Base-by-base conservation (phyloP, 2,113 vertebrate species). In the Salvelinus alpinus region DNA sequence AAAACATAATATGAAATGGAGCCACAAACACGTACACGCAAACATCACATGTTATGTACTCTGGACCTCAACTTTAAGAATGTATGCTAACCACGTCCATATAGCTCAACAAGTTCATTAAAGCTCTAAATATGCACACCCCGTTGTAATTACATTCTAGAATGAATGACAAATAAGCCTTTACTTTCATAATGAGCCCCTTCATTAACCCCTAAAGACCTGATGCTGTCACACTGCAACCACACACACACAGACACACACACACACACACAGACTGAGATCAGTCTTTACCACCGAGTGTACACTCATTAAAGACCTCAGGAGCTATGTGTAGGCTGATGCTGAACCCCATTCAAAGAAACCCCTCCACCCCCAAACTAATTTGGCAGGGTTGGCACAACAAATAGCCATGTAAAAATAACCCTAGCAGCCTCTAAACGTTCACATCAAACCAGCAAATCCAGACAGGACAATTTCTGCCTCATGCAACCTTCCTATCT, bases 121-220 rank as follows among this genome's bases (percentile, higher is more conserved):
- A 72, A 80, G 80, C 81, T 90, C 78, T 87, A 90, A 90, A 90
- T 88, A 89, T 88, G 84, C 88, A 85, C 76, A 89, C 79, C 78
- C 73, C 76, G 70, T 77, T 81, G 86, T 88, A 89, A 92, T 91
- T 86, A 88, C 84, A 38, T 34, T 83, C 70, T n/a, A 51, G 78
- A 79, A 78, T 75, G 79, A 83, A 75, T 74, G 81, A 86, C 78
- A 87, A 90, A 87, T 85, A 81, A 87, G 80, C 75, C 80, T 78
- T 74, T 83, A 81, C 86, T 83, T 83, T 67, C 29, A 80, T 87
- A 90, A 87, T 74, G 80, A 89, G 80, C 11, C 13, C 64, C 16
- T 80, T 73, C 65, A 69, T 89, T 88, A 90, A 89, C 89, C 81
- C 82, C 78, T 88, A 76, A 80, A 44, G 69, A 82, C 74, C 80